Conservation (phyloP, 2,113 vertebrate species). For the Sarotherodon lohbergeri region DNA sequence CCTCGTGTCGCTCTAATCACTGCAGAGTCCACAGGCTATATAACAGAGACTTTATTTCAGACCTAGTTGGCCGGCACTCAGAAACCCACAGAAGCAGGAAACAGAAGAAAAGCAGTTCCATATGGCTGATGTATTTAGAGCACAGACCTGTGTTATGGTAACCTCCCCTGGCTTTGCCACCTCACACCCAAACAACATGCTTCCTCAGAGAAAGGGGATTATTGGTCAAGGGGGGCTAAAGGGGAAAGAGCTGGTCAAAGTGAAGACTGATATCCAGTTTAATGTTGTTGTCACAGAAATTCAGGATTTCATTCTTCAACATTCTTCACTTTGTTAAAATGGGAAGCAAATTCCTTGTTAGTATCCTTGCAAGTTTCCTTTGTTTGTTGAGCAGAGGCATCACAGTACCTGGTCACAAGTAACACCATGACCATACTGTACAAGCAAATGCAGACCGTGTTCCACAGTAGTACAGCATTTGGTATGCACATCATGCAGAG, state of each 20-base stretch:
- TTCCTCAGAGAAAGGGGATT: constrained; percentile 35
- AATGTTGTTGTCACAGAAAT: neutral
- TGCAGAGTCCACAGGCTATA: constrained; percentile 25
- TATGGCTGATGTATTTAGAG: constrained; percentile 65
- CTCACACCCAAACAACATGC: constrained; percentile 53
- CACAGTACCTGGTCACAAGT: neutral
- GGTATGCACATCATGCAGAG: constrained; percentile 21
- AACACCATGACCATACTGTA: constrained; percentile 13
- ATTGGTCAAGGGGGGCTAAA: neutral
- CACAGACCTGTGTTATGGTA: constrained; percentile 61
- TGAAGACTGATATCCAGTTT: neutral
- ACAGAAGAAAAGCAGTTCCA: constrained; percentile 67
- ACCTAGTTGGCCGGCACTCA: constrained; percentile 33
- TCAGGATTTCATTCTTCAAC: neutral
- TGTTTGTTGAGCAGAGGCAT: constrained; percentile 9
- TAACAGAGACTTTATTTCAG: constrained; percentile 39
- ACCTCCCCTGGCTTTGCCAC: constrained; percentile 54
- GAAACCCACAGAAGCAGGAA: constrained; percentile 66
- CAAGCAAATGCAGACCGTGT: neutral
- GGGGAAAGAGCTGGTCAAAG: constrained; percentile 2
- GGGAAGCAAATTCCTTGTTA: neutral
- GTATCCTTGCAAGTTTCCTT: neutral
- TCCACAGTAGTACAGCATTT: constrained; percentile 7
- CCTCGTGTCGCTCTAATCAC: constrained; percentile 30
- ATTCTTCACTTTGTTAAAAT: neutral